A percentile compares a stretch with the other conserved stretches of the same genome.
These are phyloP conservation scores for Valencia hispanica DNA, from an alignment of 2,797 vertebrate genomes.

Conservation along the genomic window DNA sequence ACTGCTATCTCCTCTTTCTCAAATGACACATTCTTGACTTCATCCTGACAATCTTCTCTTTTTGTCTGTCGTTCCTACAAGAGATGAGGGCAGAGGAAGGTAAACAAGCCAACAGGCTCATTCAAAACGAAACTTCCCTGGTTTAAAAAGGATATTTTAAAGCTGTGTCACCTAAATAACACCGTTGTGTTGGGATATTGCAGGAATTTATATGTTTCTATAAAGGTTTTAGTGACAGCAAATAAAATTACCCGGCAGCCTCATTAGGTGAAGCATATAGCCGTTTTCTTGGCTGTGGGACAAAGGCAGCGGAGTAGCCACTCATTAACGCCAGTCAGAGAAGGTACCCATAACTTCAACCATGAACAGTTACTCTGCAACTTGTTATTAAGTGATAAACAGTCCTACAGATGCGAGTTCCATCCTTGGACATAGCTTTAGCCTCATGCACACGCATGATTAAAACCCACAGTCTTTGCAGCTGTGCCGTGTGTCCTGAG, in stretches of 20 bases:
- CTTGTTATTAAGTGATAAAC: conserved; percentile 47
- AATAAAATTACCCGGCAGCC: not conserved
- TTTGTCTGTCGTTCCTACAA: not conserved
- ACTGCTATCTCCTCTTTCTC: not conserved
- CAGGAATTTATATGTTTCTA: not conserved
- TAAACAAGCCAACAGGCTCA: not conserved
- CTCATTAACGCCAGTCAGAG: conserved; percentile 52
- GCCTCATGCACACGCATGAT: conserved; percentile 44
- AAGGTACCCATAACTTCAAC: conserved; percentile 32
- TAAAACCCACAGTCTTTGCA: conserved; percentile 35
- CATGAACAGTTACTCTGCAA: conserved; percentile 32
- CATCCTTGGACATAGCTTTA: conserved; percentile 30
- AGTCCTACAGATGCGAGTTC: conserved; percentile 52
- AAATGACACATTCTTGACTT: not conserved
- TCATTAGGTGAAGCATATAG: conserved; percentile 31
- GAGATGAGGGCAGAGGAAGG: not conserved
- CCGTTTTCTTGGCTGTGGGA: conserved; percentile 25
- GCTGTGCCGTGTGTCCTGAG: conserved; percentile 22
- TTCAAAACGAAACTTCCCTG: not conserved
- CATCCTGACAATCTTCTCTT: not conserved
- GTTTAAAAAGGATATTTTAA: not conserved
- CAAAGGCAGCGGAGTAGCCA: conserved; percentile 33
- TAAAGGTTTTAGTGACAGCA: not conserved
- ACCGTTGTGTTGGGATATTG: not conserved
- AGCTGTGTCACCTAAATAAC: not conserved